Evolutionary conservation across 2,113 vertebrate genomes (phyloP), one percentile per base, ranked within the genome.

Genomic region (Actenoides hombroni): DNA sequence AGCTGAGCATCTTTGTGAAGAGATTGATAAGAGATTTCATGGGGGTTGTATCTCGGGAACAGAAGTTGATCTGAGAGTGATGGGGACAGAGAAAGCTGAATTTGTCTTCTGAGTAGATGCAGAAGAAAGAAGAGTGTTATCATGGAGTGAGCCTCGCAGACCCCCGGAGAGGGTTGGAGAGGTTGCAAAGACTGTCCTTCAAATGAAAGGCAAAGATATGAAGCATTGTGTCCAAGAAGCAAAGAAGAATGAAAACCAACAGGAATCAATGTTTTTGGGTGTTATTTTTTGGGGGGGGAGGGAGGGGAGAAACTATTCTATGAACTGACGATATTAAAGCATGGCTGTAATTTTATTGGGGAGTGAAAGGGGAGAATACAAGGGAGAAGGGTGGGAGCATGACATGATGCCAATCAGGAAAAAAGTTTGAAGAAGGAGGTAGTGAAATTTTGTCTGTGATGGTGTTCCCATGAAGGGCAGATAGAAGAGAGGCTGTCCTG

Each of bases 151-250:
- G 9, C 53, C 29, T 94, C 26, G 8, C 44, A 56, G 33, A 10
- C 20, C 0, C 0, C 16, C 57, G 69, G 9, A 17, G 39, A 69
- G 10, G 5, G 4, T 5, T 89, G 69, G 20, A 87, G n/a, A 15
- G 5, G 10, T 77, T 86, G 25, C 3, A 23, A 70, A 54, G 21
- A 10, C 37, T 49, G 16, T 46, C 70, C 16, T 63, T 82, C 10
- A 33, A 14, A 29, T 0, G 4, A 51, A 78, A 64, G 57, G 28
- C 46, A 80, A 23, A 56, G 28, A 56, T 21, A 3, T 25, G 77
- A 81, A 71, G 17, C 9, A n/a, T 26, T 78, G 42, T 79, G 51
- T 82, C 67, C 18, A 51, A 86, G 40, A 77, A 63, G 19, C 4
- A 3, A 51, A 86, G 40, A 78, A 63, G 16, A 4, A 2, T 21